Evolutionary conservation across 2,888 invertebrate genomes (phyloP), one percentile per base, ranked within the genome.

Genomic region (Eristalis tenax): DNA sequence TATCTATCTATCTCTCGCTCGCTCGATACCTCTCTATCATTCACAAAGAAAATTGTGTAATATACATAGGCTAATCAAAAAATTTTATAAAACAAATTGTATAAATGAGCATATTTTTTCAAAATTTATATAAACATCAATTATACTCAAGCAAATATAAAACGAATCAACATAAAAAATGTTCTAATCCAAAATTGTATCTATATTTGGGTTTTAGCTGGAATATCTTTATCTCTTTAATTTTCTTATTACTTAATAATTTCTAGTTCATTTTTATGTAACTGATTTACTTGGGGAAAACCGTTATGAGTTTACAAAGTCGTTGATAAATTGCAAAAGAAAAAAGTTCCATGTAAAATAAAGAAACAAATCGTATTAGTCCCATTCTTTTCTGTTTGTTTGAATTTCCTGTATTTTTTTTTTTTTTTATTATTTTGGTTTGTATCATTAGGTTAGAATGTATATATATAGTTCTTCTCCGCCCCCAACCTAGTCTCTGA

Each of bases 171-270:
- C 28, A 57, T 18, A 40, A 22, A 61, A 71, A 56, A 63, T 40
- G 10, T 35, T 26, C 26, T 68, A 40, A 69, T 43, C 13, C 59
- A 63, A 80, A 83, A 79, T 83, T 83, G 80, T 84, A 84, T 84
- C 80, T 84, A 84, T 83, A 84, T 83, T 65, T 38, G 68, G 32
- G 59, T 66, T 57, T 65, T 65, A 80, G 65, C 70, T 84, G 59
- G 61, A 63, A 75, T 75, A 71, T 74, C 70, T 56, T 85, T 69
- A 23, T 32, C 1, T 32, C 4, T 18, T 50, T 15, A 22, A 22
- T 40, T 22, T 26, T 32, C 50, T 35, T 13, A 28, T 68, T 28
- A 38, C 32, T 23, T 56, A 69, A 32, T 68, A 28, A 18, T 59
- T 61, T 50, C 50, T 50, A n/a, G 11, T 59, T 40, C 13, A 26